Evolutionary conservation across 2,888 invertebrate species (phyloP).

Genomic region (Caenorhabditis drosophilae): DNA sequence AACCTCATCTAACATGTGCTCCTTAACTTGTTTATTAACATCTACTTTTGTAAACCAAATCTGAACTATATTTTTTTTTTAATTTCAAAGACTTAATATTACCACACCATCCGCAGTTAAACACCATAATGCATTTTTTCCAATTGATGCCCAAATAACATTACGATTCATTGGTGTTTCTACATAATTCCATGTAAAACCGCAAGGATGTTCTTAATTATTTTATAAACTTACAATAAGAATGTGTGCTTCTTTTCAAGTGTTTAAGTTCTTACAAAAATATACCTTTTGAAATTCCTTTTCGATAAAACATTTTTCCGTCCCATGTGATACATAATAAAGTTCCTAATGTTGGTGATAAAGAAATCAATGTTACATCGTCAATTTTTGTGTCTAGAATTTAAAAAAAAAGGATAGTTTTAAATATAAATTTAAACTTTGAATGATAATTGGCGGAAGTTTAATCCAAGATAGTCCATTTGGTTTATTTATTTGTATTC

Average conservation of each 20-base stretch:
- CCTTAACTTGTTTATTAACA: constrained; percentile 16
- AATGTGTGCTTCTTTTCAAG: no score
- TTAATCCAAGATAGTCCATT: constrained; percentile 13
- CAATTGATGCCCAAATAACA: constrained; percentile 29
- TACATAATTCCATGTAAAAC: constrained; percentile 24
- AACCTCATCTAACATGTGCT: constrained; percentile 15
- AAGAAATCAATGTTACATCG: constrained; percentile 36
- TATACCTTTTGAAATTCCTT: constrained; percentile 17
- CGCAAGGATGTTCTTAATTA: constrained; percentile 4
- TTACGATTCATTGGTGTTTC: constrained; percentile 26
- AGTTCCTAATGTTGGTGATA: constrained; percentile 23
- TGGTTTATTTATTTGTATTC: constrained; percentile 13
- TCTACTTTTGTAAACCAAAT: constrained; percentile 11
- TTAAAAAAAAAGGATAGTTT: background rate
- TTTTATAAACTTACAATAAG: background rate
- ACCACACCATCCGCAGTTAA: constrained; percentile 37
- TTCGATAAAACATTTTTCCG: constrained; percentile 37
- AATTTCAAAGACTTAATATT: no score
- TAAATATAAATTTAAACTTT: constrained; percentile 1
- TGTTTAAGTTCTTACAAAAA: background rate
- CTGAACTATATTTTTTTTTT: no score
- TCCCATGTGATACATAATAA: constrained; percentile 45
- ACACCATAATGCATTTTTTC: constrained; percentile 34
- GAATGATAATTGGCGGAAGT: constrained; percentile 11
- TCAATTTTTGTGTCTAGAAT: constrained; percentile 20